phyloP scores from a whole-genome alignment of 2,797 vertebrate genomes.

The Babyrousa celebensis region DNA sequence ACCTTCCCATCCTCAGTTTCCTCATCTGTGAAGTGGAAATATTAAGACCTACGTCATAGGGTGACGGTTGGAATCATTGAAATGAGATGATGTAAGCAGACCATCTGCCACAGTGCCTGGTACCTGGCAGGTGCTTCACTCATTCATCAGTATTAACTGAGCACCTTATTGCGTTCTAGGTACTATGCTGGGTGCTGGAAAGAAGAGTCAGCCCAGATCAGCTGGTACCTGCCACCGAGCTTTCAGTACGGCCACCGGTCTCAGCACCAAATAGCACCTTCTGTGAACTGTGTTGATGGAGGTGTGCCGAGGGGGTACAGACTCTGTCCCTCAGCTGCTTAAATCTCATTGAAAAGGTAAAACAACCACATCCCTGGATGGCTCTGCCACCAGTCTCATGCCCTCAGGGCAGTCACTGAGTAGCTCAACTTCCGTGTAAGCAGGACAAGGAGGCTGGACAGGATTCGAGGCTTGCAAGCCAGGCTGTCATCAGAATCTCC shows the following conservation, averaged over 20 bases:
- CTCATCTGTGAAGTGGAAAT: slow-evolving; percentile 9
- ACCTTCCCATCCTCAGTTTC: neutral
- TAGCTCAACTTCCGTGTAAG: neutral
- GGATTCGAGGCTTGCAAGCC: neutral
- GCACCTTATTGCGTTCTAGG: neutral
- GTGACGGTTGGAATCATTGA: neutral
- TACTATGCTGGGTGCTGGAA: neutral
- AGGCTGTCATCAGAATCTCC: neutral
- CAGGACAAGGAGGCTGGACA: neutral
- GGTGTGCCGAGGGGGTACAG: neutral
- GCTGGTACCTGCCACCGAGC: neutral
- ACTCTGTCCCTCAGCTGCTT: neutral
- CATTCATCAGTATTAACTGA: neutral
- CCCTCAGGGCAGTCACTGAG: neutral
- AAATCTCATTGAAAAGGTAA: neutral
- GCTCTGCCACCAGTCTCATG: neutral
- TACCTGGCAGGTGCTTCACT: neutral
- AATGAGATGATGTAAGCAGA: neutral
- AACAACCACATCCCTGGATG: neutral
- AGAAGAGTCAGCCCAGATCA: neutral
- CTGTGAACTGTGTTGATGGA: neutral
- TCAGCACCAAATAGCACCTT: neutral
- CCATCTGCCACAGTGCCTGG: neutral
- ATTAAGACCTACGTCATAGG: neutral
- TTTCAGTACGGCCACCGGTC: neutral